Conservation (phyloP, 2,113 vertebrate genomes). For the Pycnonotus jocosus region DNA sequence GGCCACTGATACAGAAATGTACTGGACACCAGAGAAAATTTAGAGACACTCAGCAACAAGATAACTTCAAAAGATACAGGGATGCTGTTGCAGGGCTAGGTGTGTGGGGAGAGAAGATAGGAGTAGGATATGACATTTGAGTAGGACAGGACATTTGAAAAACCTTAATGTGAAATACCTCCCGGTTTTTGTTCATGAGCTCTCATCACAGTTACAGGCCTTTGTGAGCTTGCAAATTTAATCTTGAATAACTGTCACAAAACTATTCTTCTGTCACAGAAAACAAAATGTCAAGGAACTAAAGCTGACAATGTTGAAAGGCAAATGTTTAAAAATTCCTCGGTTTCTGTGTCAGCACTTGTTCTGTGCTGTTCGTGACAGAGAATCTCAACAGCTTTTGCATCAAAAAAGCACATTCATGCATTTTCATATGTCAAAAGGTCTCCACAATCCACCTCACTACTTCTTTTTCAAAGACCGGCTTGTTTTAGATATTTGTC, state of each 20-base stretch:
- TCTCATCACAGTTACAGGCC: background rate
- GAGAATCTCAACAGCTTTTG: conserved; percentile 8
- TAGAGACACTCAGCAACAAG: background rate
- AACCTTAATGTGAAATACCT: background rate
- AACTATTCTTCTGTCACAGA: conserved; percentile 4
- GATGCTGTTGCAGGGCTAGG: background rate
- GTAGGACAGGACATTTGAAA: background rate
- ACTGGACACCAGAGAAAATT: background rate
- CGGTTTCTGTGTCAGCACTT: background rate
- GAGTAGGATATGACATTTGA: background rate
- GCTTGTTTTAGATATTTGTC: background rate
- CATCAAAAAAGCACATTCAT: conserved; percentile 55
- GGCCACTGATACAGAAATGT: background rate
- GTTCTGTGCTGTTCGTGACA: conserved; percentile 26
- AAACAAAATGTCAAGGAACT: conserved; percentile 31
- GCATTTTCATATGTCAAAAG: conserved; percentile 42
- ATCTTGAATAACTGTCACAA: conserved; percentile 12
- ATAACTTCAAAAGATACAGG: background rate
- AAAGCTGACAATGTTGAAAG: conserved; percentile 10
- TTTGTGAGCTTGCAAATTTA: background rate
- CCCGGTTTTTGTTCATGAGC: background rate
- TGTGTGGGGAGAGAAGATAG: background rate
- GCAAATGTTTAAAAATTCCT: conserved; percentile 15
- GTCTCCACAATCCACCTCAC: background rate
- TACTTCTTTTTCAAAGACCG: background rate